Evolutionary conservation across 1,140 invertebrate genomes (phyloP), one percentile per base, ranked within the genome.

Genomic region (Bombus sibiricus): DNA sequence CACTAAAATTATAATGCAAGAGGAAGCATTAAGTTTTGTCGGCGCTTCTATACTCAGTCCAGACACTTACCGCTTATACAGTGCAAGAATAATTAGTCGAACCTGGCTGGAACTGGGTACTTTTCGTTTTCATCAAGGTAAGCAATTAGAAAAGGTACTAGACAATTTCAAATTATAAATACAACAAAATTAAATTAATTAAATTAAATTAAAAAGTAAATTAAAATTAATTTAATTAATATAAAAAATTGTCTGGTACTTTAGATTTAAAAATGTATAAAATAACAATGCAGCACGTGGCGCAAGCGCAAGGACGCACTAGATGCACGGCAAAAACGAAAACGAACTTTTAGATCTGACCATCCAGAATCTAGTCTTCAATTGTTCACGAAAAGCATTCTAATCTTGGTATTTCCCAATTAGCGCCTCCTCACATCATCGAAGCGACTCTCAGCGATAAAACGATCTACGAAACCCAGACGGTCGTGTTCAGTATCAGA

Each of bases 391-490:
- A n/a, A 47, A 25, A 53, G 1, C 10, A n/a, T 15, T 18, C 28
- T 72, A 2, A 85, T 34, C 13, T 28, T 73, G 18, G 4, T 13
- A 22, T 66, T 88, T n/a, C 32, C 59, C 2, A 22, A 57, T 39
- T 94, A 98, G 97, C 97, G 92, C 95, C 97, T 85, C 98, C 98
- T 43, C 96, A 96, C 91, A 97, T 98, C 80, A 94, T 97, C 76
- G 96, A 96, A 88, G 96, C 97, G 81, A 97, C 96, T 88, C 96
- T 98, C 93, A 96, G 97, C 90, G 97, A 98, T 94, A 95, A 96
- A 73, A 96, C 97, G 83, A 96, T 97, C 34, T 98, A 96, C 94
- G 97, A 98, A 94, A 97, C 97, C 9, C 96, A 98, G 53, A 97
- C 96, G 5, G 95, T 97, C 22, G 96, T 95, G 64, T 98, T 97